Conservation (phyloP, 2,888 invertebrate genomes). For the Hemicrepidius hirtus region DNA sequence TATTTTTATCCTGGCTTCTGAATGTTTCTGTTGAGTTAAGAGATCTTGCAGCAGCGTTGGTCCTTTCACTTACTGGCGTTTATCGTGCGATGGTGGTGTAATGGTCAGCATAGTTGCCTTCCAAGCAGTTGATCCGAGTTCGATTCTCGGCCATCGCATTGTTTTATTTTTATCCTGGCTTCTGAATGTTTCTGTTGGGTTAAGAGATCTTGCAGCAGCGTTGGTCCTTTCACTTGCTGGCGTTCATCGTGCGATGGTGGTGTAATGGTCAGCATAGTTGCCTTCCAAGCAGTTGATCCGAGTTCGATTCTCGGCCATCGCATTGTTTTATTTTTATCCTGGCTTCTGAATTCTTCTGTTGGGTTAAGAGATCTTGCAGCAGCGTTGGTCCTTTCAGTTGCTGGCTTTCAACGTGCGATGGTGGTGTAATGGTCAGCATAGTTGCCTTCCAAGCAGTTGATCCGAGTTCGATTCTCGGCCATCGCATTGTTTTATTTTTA, state of each 20-base stretch:
- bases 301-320: slow-evolving; percentile 73
- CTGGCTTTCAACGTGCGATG: slow-evolving; percentile 64
- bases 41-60: no score
- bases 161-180: neutral
- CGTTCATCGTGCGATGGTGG: slow-evolving; percentile 68
- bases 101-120: slow-evolving; percentile 73
- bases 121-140: slow-evolving; percentile 73
- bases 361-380: no score
- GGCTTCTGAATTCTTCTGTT: no score
- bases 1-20: neutral
- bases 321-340: slow-evolving; percentile 53
- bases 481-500: slow-evolving; percentile 63
- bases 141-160: slow-evolving; percentile 72
- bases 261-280: slow-evolving; percentile 73
- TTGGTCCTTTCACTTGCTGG: no score
- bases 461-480: slow-evolving; percentile 73
- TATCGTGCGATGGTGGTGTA: slow-evolving; percentile 71
- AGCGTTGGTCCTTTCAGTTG: no score
- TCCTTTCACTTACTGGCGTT: neutral
- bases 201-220: no score
- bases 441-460: slow-evolving; percentile 73
- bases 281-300: slow-evolving; percentile 73
- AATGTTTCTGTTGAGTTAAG: no score
- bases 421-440: slow-evolving; percentile 73
- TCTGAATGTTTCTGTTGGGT: no score